Evolutionary conservation across 2,797 vertebrate species (phyloP), one percentile per base, ranked within the genome.

Genomic region (Sebastes hubbsi): DNA sequence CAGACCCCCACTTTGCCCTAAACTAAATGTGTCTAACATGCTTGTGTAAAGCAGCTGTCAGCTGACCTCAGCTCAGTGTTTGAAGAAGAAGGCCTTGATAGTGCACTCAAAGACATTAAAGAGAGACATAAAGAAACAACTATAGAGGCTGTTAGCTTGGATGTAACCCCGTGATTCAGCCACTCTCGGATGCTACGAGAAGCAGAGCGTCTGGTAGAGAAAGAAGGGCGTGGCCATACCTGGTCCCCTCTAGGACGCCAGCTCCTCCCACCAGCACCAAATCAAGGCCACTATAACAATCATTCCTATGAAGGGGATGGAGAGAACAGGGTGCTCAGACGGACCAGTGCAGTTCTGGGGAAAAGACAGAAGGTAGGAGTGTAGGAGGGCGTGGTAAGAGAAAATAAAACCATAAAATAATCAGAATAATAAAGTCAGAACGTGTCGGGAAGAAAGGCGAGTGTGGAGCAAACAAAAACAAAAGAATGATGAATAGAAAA

Each of bases 201-300:
- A n/a, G n/a, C 61, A 27, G 62, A 80, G 80, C 75, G 67, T 91
- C 77, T 69, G 82, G 56, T 71, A 85, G 79, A 85, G 88, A 91
- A 92, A 83, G 89, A 94, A 91, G 91, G 93, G 89, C 91, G 91
- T 92, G 95, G 92, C 94, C 96, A 89, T 98, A 98, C 97, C 97
- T 98, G 96, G 91, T 95, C 91, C 94, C 86, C 81, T 91, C 95
- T 97, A 97, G 95, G 96, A 96, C 36, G 96, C 96, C 91, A 97
- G 96, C 96, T 98, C 97, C 88, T 96, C 96, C 97, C 96, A 97
- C 96, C 97, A 98, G 96, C 97, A 98, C 97, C 97, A 96, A 94
- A 97, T 95, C 95, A 97, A 95, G 93, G 96, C 96, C 95, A 96
- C 94, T 94, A 97, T 96, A 94, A 97, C 96, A 97, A 97, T 96